These are phyloP conservation scores for Barnardius zonarius DNA, from an alignment of 2,113 vertebrate species.

Conservation along the genomic window DNA sequence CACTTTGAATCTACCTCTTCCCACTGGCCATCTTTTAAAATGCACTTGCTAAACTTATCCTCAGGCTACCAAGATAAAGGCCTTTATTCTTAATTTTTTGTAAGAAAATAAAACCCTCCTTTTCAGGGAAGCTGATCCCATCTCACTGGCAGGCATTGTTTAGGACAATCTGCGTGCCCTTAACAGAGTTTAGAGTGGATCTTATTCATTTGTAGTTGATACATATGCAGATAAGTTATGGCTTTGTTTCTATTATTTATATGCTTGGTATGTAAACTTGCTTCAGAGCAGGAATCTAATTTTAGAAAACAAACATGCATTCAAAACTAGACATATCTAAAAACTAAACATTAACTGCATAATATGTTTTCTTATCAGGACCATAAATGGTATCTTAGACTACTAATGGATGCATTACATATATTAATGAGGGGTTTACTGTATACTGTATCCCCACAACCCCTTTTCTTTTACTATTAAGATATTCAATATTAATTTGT, in stretches of 20 bases:
- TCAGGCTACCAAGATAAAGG: background rate
- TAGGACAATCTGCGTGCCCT: background rate
- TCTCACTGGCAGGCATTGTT: background rate
- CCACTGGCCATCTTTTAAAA: background rate
- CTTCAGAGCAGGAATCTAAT: slow-evolving; percentile 44
- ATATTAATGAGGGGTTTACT: slow-evolving; percentile 24
- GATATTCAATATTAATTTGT: slow-evolving; percentile 67
- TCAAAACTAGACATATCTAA: slow-evolving; percentile 49
- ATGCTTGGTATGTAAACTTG: slow-evolving; percentile 1
- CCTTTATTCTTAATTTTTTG: slow-evolving; percentile 13
- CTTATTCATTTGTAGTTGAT: background rate
- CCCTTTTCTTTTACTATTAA: slow-evolving; percentile 49
- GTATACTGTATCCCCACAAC: slow-evolving; percentile 7
- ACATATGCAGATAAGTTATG: slow-evolving; percentile 12
- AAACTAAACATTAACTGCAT: slow-evolving; percentile 48
- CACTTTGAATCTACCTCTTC: slow-evolving; percentile 4
- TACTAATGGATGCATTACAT: slow-evolving; percentile 11
- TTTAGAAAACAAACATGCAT: slow-evolving; percentile 67
- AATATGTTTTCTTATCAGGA: slow-evolving; percentile 54
- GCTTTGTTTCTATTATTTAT: slow-evolving; percentile 34
- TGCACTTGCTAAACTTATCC: background rate
- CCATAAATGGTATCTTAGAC: slow-evolving; percentile 18
- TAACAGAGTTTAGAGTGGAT: background rate
- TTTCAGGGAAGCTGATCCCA: background rate
- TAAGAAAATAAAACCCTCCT: background rate